phyloP scores from a whole-genome alignment of 2,888 invertebrate species.

The Coronaproctus castanopsis region DNA sequence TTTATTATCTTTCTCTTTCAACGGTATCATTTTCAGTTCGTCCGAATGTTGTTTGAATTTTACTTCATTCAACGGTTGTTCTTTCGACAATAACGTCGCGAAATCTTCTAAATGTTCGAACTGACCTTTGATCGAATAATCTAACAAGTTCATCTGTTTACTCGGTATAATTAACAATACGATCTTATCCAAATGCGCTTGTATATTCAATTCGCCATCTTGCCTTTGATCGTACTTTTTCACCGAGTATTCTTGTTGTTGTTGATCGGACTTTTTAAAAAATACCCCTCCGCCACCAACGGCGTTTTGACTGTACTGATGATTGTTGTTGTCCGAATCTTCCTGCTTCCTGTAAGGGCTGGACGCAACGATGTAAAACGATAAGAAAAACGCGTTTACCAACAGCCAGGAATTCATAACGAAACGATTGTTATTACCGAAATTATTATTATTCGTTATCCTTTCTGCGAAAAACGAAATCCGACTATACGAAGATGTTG shows the following conservation, averaged over 20 bases:
- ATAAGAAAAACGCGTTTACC: too few species aligned
- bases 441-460: too few species aligned
- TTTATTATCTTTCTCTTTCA: conserved; percentile 1
- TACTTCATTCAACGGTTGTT: conserved; percentile 2
- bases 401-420: too few species aligned
- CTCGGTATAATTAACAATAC: conserved; percentile 12
- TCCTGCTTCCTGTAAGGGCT: too few species aligned
- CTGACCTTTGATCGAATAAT: conserved; percentile 8
- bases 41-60: conserved; percentile 7
- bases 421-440: too few species aligned
- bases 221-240: conserved; percentile 11
- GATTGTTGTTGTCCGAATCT: too few species aligned
- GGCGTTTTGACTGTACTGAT: too few species aligned
- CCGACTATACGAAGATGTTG: too few species aligned
- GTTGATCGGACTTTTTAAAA: background rate
- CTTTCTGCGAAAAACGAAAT: too few species aligned
- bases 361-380: too few species aligned
- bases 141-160: conserved; percentile 11
- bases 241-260: background rate
- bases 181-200: conserved; percentile 12
- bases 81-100: conserved; percentile 6
- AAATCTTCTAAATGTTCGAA: conserved; percentile 12
- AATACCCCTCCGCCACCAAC: background rate
- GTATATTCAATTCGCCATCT: conserved; percentile 12
- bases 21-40: conserved; percentile 3